Percentiles rank a stretch among this genome's conserved stretches.
Conservation (phyloP, 2,113 vertebrate genomes). For the Megatriorchis doriae region DNA sequence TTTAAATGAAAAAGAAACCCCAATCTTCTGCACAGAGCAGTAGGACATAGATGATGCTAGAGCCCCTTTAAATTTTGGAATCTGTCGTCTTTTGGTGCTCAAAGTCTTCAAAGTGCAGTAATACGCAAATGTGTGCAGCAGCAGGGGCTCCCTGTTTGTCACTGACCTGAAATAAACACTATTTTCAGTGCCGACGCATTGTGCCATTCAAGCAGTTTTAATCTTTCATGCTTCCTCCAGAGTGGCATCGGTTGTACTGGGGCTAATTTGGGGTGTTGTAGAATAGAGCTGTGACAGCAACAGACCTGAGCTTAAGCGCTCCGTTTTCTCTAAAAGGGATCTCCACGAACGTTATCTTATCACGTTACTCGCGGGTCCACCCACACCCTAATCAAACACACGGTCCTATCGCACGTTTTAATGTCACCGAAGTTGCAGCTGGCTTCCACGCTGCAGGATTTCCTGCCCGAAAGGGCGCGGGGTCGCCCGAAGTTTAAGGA, state of each 20-base stretch:
- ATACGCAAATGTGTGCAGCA: neutral
- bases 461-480: slow-evolving; percentile 53
- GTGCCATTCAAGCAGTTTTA: slow-evolving; percentile 50
- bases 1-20: neutral
- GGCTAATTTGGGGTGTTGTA: slow-evolving; percentile 63
- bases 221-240: slow-evolving; percentile 62
- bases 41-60: neutral
- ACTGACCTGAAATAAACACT: slow-evolving; percentile 16
- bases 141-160: neutral
- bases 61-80: slow-evolving; percentile 37
- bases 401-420: slow-evolving; percentile 20
- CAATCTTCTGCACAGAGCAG: neutral
- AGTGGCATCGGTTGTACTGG: slow-evolving; percentile 49
- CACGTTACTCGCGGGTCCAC: slow-evolving; percentile 1
- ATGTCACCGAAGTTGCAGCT: slow-evolving; percentile 25
- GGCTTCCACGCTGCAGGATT: slow-evolving; percentile 61
- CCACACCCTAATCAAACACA: slow-evolving; percentile 59
- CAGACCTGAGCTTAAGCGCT: neutral
- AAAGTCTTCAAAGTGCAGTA: neutral
- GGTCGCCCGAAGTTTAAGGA: slow-evolving; percentile 22
- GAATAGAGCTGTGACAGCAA: slow-evolving; percentile 22
- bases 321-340: neutral
- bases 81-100: neutral
- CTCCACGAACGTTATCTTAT: neutral
- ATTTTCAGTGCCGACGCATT: slow-evolving; percentile 17